Evolutionary conservation across 1,140 invertebrate genomes (phyloP).

Genomic region (Temnothorax curvispinosus): DNA sequence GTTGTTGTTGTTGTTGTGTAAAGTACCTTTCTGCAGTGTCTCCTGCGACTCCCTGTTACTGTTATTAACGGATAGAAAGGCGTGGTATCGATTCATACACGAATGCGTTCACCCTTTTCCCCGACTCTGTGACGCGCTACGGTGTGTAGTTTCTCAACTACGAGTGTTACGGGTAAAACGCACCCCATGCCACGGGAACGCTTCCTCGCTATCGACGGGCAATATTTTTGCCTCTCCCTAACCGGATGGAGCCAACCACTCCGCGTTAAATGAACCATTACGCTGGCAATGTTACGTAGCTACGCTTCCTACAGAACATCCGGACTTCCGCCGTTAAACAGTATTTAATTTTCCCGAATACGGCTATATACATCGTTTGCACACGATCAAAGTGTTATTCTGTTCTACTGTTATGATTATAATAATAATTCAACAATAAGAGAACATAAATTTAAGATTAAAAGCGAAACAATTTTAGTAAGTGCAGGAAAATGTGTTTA

Average conservation of each 20-base stretch:
- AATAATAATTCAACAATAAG: neutral
- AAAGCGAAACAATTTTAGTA: neutral
- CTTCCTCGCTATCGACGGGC: constrained; percentile 61
- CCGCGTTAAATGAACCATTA: constrained; percentile 73
- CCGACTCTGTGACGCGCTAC: neutral
- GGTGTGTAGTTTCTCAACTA: constrained; percentile 14
- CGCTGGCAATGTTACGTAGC: constrained; percentile 62
- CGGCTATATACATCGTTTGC: neutral
- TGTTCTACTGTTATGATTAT: neutral
- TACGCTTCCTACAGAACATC: constrained; percentile 67
- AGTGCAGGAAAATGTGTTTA: neutral
- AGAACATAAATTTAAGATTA: constrained; percentile 15
- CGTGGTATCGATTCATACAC: constrained; percentile 19
- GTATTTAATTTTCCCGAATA: constrained; percentile 67
- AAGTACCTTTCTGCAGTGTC: neutral
- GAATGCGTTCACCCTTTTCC: constrained; percentile 11
- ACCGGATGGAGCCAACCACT: constrained; percentile 68
- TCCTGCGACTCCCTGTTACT: neutral
- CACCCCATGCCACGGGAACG: constrained; percentile 52
- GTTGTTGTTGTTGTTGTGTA: too few relatives aligned
- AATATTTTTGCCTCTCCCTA: constrained; percentile 73
- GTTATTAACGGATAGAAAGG: constrained; percentile 36
- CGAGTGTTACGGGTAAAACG: constrained; percentile 57
- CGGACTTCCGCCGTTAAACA: constrained; percentile 68
- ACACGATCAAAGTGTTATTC: neutral